phyloP scores from a whole-genome alignment of 2,888 invertebrate genomes.

The Rhogogaster chlorosoma region DNA sequence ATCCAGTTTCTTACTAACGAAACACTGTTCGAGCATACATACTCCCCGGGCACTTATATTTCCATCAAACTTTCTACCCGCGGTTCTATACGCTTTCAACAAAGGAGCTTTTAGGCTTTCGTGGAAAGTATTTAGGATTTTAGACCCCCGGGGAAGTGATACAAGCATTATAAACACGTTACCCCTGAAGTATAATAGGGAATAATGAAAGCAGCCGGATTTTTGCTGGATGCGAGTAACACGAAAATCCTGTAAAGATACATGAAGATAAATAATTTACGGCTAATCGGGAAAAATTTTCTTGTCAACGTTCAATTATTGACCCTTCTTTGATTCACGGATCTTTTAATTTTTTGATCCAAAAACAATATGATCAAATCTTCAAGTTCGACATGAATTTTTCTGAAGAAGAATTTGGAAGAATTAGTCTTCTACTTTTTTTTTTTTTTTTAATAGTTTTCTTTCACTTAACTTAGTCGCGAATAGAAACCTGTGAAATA shows the following conservation, averaged over 20 bases:
- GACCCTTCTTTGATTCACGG: no score
- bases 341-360: no score
- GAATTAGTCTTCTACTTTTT: no score
- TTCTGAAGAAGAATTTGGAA: no score
- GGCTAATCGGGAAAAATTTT: no score
- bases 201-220: not conserved
- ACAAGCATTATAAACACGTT: constrained; percentile 38
- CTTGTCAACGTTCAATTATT: no score
- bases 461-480: no score
- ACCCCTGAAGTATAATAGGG: not conserved
- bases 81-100: constrained; percentile 7
- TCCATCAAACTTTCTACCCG: constrained; percentile 45
- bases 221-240: not conserved
- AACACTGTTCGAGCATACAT: not conserved
- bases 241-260: not conserved
- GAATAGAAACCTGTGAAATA: no score
- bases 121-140: constrained; percentile 7
- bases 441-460: no score
- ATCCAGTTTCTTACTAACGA: not conserved
- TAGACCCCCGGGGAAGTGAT: constrained; percentile 14
- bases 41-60: constrained; percentile 39
- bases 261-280: no score
- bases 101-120: constrained; percentile 51
- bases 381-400: no score
- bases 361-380: no score